These are phyloP conservation scores for Cheumatopsyche charites DNA, from an alignment of 1,140 invertebrate species.

Conservation along the genomic window DNA sequence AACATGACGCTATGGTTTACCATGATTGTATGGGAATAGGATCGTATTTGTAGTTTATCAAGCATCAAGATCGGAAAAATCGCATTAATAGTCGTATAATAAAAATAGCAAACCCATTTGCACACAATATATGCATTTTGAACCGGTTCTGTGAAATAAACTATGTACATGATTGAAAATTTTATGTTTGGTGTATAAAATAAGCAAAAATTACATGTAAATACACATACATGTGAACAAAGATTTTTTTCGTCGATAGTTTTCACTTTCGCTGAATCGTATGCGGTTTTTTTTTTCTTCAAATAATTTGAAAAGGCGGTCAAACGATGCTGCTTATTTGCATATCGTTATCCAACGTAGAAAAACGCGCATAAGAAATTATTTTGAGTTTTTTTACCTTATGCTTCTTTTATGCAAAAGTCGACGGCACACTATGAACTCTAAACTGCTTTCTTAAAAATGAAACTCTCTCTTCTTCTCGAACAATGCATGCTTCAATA, in stretches of 20 bases:
- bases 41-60: background rate
- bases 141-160: too few species aligned
- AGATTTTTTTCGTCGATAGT: background rate
- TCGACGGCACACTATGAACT: conserved; percentile 19
- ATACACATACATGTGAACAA: background rate
- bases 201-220: background rate
- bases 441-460: conserved; percentile 5
- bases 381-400: background rate
- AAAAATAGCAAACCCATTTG: too few species aligned
- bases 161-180: background rate
- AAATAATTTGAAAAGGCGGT: background rate
- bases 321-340: background rate
- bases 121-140: too few species aligned
- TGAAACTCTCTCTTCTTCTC: conserved; percentile 9
- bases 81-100: too few species aligned
- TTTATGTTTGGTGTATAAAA: background rate
- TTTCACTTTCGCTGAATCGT: background rate
- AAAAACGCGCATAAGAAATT: background rate
- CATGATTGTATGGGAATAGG: background rate
- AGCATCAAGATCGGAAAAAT: background rate
- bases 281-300: too few species aligned
- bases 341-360: conserved; percentile 4
- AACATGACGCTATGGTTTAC: background rate
- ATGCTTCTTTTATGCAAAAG: background rate
- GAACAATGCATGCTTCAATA: conserved; percentile 3